Conservation (phyloP, 2,888 invertebrate species). For the Cataglyphis livida region DNA sequence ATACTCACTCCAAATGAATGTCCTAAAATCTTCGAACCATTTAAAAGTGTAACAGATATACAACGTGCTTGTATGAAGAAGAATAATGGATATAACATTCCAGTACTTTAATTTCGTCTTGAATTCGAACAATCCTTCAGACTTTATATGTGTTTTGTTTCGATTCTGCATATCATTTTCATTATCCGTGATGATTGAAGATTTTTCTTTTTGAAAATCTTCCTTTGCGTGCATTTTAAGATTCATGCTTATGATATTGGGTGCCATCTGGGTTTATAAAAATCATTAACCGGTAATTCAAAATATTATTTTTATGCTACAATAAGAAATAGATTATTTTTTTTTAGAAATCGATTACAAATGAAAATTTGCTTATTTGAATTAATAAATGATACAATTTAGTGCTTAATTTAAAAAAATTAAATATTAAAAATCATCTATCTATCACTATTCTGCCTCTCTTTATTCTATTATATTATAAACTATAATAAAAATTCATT, state of each 20-base stretch:
- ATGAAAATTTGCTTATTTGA: neutral
- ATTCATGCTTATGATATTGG: neutral
- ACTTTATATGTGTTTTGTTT: neutral
- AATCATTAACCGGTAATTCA: neutral
- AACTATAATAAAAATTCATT: neutral
- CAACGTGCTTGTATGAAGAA: neutral
- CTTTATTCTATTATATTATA: neutral
- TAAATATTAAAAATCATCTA: neutral
- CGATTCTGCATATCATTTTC: neutral
- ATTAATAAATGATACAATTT: neutral
- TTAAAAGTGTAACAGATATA: conserved; percentile 16
- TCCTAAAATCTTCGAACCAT: neutral
- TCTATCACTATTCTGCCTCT: neutral
- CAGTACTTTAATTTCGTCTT: neutral
- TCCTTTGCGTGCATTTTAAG: neutral
- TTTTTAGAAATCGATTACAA: neutral
- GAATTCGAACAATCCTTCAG: neutral
- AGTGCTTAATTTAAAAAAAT: neutral
- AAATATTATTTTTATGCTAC: neutral
- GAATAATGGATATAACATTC: neutral
- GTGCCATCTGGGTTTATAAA: neutral
- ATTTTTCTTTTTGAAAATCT: neutral
- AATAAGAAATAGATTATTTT: neutral
- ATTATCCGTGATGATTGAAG: neutral
- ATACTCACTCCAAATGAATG: conserved; percentile 22